Percentiles rank a stretch among this genome's conserved stretches.
phyloP scores from a whole-genome alignment of 1,140 invertebrate species.

The Chironomus tepperi region DNA sequence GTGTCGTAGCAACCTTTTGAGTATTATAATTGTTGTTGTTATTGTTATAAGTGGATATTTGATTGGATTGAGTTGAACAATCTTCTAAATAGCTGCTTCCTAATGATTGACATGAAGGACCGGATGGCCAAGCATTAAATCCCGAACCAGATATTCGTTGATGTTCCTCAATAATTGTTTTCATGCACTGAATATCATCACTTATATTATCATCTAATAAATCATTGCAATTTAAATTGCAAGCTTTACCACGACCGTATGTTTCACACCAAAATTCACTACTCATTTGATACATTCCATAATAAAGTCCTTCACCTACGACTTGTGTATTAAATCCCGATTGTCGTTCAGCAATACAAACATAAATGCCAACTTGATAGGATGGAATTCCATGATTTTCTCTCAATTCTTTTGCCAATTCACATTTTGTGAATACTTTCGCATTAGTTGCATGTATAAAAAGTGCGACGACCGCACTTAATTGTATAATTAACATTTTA shows the following conservation, averaged over 20 bases:
- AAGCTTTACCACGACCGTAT: conserved; percentile 39
- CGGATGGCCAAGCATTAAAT: conserved; percentile 4
- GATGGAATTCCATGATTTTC: conserved; percentile 42
- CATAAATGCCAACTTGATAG: conserved; percentile 52
- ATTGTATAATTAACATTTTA: conserved; percentile 16
- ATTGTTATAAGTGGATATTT: background rate
- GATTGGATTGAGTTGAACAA: background rate
- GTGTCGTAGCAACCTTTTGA: conserved; percentile 24
- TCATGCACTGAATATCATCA: background rate
- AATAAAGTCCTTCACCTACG: conserved; percentile 49
- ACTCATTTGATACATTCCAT: conserved; percentile 58
- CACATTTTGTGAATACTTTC: conserved; percentile 52
- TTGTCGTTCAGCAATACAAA: conserved; percentile 58
- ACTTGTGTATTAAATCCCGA: conserved; percentile 54
- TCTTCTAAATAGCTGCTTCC: background rate
- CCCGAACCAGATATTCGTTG: background rate
- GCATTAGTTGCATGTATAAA: conserved; percentile 27
- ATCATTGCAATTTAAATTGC: background rate
- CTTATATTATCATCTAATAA: background rate
- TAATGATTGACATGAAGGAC: background rate
- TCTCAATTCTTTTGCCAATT: conserved; percentile 52
- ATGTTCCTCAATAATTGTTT: conserved; percentile 2
- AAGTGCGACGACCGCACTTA: conserved; percentile 24
- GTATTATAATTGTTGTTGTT: background rate
- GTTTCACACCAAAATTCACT: conserved; percentile 54